Conservation (phyloP, 2,888 invertebrate species). For the Epiblema foenella region DNA sequence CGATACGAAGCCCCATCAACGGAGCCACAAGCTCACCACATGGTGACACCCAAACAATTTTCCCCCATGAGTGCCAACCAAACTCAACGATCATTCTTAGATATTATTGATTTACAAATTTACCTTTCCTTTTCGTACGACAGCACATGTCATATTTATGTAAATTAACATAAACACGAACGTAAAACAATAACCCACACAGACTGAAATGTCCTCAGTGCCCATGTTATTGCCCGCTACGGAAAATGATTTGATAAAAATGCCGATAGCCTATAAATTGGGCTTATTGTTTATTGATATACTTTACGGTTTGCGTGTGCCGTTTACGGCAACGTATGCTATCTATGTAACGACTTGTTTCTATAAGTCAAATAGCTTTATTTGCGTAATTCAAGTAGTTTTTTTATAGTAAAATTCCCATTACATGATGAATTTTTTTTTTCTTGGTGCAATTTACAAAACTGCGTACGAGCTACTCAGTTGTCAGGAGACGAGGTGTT, state of each 20-base stretch:
- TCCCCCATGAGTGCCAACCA: too few species aligned
- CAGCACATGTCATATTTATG: background rate
- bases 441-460: too few species aligned
- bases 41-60: too few species aligned
- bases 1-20: too few species aligned
- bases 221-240: background rate
- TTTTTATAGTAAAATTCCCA: too few species aligned
- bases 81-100: too few species aligned
- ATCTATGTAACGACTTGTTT: background rate
- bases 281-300: slow-evolving; percentile 12
- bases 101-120: too few species aligned
- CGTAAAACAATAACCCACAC: background rate
- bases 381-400: background rate
- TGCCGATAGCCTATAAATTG: background rate
- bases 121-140: too few species aligned
- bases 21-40: too few species aligned
- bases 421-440: too few species aligned
- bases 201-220: background rate
- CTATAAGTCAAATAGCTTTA: background rate
- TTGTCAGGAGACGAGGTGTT: too few species aligned
- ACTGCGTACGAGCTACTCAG: too few species aligned
- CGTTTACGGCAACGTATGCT: background rate
- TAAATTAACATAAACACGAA: background rate
- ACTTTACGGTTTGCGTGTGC: slow-evolving; percentile 8
- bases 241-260: slow-evolving; percentile 14